Evolutionary conservation across 53 echinoderm and acorn worm genomes (phyloP).

Genomic region (Stichopus horrens): DNA sequence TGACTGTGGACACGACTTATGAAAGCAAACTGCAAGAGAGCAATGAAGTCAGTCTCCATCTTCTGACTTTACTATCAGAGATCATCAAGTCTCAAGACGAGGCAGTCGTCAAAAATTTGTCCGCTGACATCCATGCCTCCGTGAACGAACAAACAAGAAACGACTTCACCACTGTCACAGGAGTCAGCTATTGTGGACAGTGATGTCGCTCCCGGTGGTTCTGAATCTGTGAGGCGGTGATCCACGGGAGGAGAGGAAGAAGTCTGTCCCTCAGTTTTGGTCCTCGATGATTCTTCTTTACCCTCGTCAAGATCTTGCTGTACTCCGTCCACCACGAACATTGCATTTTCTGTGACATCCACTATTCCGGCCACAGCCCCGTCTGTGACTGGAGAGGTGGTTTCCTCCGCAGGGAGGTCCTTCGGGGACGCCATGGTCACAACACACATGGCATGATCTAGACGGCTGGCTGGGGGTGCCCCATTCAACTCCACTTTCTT

Average conservation of each 20-base stretch:
- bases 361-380: not conserved
- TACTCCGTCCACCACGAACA: slow-evolving; percentile 39
- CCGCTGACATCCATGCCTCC: slow-evolving; percentile 96
- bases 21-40: too few relatives aligned
- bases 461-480: slow-evolving; percentile 78
- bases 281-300: not conserved
- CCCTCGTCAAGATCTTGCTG: slow-evolving; percentile 6
- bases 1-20: too few relatives aligned
- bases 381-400: not conserved
- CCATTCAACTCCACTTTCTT: slow-evolving; percentile 62
- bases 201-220: not conserved
- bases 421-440: slow-evolving; percentile 29
- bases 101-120: slow-evolving; percentile 87
- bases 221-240: not conserved
- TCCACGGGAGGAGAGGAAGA: not conserved
- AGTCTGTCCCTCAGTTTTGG: not conserved
- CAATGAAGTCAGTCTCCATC: too few relatives aligned
- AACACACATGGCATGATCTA: slow-evolving; percentile 90
- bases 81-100: slow-evolving; percentile 62
- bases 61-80: not conserved
- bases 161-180: slow-evolving; percentile 28
- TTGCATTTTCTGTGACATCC: slow-evolving; percentile 21
- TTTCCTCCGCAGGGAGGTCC: not conserved
- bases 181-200: not conserved
- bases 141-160: slow-evolving; percentile 64